Evolutionary conservation across 1,140 invertebrate species (phyloP).

Genomic region (Ceratoteleas bidentatus): DNA sequence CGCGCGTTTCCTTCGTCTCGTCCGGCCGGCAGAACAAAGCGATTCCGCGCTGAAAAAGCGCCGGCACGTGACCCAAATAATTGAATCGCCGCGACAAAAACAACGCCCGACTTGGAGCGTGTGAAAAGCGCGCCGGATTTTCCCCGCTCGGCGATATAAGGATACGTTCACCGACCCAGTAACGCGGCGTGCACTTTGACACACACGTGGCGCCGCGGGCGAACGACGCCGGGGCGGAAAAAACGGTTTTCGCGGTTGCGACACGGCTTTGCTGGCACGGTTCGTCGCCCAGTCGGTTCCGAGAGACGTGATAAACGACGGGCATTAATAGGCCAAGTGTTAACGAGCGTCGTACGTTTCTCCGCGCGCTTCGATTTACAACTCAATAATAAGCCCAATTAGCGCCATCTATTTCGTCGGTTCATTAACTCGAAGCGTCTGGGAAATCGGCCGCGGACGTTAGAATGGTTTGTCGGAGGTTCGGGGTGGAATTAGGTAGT

Average conservation of each 20-base stretch:
- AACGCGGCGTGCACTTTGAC: slow-evolving; percentile 31
- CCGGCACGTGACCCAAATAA: too few relatives aligned
- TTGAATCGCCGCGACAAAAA: too few relatives aligned
- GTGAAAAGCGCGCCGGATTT: too few relatives aligned
- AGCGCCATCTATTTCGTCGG: slow-evolving; percentile 16
- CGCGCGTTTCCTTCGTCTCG: too few relatives aligned
- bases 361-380: slow-evolving; percentile 40
- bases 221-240: too few relatives aligned
- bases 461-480: too few relatives aligned
- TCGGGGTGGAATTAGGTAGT: too few relatives aligned
- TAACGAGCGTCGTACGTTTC: slow-evolving; percentile 51
- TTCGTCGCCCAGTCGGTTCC: slow-evolving; percentile 13
- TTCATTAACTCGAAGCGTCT: slow-evolving; percentile 4
- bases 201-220: not conserved
- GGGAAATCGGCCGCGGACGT: not conserved
- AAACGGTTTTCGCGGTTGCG: not conserved
- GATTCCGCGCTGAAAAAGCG: too few relatives aligned
- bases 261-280: slow-evolving; percentile 10
- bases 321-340: slow-evolving; percentile 53
- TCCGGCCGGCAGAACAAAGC: too few relatives aligned
- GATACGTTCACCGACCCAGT: slow-evolving; percentile 42
- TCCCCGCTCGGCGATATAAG: too few relatives aligned
- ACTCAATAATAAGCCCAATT: slow-evolving; percentile 47
- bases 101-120: too few relatives aligned
- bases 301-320: slow-evolving; percentile 27